A percentile compares a stretch with the other conserved stretches of the same genome.
Evolutionary conservation across 2,797 vertebrate species (phyloP).

Genomic region (Pitangus sulphuratus): DNA sequence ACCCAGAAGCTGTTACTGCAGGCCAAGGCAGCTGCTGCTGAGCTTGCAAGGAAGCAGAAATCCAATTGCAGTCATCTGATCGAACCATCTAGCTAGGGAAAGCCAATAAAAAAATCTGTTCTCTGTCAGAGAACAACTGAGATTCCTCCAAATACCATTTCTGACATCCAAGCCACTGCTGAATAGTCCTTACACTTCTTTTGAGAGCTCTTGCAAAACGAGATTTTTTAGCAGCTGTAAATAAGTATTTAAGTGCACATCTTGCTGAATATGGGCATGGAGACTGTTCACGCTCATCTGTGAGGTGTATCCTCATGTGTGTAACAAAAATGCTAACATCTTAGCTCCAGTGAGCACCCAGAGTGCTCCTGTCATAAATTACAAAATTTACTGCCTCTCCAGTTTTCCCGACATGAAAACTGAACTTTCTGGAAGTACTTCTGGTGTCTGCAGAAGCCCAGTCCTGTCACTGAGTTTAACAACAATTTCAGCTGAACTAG

Average conservation of each 20-base stretch:
- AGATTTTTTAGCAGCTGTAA: constrained; percentile 24
- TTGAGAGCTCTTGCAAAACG: background rate
- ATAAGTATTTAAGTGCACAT: background rate
- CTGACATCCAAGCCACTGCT: background rate
- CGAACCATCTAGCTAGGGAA: background rate
- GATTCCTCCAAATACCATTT: constrained; percentile 1
- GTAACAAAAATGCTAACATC: background rate
- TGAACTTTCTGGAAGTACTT: background rate
- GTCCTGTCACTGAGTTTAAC: background rate
- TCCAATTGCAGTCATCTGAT: background rate
- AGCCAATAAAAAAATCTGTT: background rate
- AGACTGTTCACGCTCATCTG: background rate
- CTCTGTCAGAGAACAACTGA: background rate
- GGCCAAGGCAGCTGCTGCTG: background rate
- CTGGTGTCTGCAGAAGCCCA: background rate
- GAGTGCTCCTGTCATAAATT: background rate
- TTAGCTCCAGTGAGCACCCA: background rate
- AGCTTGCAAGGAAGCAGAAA: background rate
- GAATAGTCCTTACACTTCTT: background rate
- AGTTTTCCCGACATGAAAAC: background rate
- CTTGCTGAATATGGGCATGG: background rate
- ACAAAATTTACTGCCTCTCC: background rate
- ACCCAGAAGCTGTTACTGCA: background rate
- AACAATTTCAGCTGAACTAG: background rate
- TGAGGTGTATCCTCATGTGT: background rate